Evolutionary conservation across 1,140 invertebrate genomes (phyloP).

Genomic region (Drosophila ohnishii): DNA sequence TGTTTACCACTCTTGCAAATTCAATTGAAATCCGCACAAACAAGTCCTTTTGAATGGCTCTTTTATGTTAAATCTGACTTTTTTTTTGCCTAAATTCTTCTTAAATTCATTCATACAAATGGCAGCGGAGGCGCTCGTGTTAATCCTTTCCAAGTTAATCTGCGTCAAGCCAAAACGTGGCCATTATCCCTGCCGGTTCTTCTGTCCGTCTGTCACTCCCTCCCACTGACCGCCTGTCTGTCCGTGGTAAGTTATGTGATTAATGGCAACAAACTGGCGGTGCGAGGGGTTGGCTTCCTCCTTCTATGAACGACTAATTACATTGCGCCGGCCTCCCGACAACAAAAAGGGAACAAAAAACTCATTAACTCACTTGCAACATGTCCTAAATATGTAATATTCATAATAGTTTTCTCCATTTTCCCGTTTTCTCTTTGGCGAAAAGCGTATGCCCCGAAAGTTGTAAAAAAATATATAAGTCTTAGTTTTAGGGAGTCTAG

Average conservation of each 20-base stretch:
- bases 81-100: neutral
- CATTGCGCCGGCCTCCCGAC: conserved; percentile 20
- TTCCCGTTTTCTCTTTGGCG: conserved; percentile 6
- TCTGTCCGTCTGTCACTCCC: conserved; percentile 17
- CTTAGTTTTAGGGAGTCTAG: fast-evolving
- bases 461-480: conserved; percentile 21
- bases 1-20: neutral
- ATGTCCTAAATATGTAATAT: conserved; percentile 47
- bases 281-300: neutral
- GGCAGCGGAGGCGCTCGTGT: neutral
- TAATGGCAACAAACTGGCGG: conserved; percentile 37
- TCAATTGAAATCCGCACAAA: neutral
- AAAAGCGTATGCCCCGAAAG: conserved; percentile 35
- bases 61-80: conserved; percentile 2
- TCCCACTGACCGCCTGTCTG: conserved; percentile 30
- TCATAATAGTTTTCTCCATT: conserved; percentile 48
- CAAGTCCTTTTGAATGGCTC: neutral
- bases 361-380: conserved; percentile 61
- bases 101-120: conserved; percentile 7
- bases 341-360: conserved; percentile 50
- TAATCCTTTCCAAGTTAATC: conserved; percentile 37
- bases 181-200: conserved; percentile 3
- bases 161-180: conserved; percentile 19
- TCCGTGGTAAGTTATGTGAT: conserved; percentile 40
- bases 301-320: conserved; percentile 53